Base-by-base conservation (phyloP, 2,113 vertebrate species). In the Formicarius rufipectus region DNA sequence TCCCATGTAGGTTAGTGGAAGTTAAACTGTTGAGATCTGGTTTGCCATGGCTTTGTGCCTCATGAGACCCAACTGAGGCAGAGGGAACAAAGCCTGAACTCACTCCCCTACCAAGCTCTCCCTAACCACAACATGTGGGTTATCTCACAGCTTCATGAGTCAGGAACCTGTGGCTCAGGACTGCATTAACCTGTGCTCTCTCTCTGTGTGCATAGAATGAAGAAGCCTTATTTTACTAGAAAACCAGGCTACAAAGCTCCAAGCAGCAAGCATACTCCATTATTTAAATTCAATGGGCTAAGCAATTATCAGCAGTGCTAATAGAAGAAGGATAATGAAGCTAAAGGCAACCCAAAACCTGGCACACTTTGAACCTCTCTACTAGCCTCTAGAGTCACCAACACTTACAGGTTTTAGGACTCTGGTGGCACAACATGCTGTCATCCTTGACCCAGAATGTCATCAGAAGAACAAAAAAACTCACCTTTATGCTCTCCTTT, bases 91-190 rank as follows among this genome's bases (percentile, higher is more conserved):
- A 23, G 49, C 39, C 52, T 73, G 62, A 73, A 14, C 14, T 85
- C 23, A 17, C 9, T n/a, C 13, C 11, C 9, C 35, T 55, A 49
- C 28, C 35, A 35, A 55, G 12, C 20, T 53, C 14, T 21, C 37
- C n/a, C 13, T 9, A 64, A 47, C 8, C 15, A 35, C 2, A 4
- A 28, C 15, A 64, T 5, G 4, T 0, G 55, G 33, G 0, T 3
- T 39, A 15, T 56, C 37, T 66, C 35, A 37, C 24, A 63, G 56
- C 20, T 45, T 33, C 1, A 1, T 31, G 37, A 66, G 30, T 40
- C 45, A 87, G 64, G 37, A 87, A 20, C 23, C 11, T 39, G 12
- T 30, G 35, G 13, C 31, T 39, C 28, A 45, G n/a, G 24, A 25
- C 24, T 68, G 28, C 45, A 62, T 59, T 21, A 78, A 31, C 8